Percentiles rank a stretch among this genome's conserved stretches.
Conservation (phyloP, 2,888 invertebrate species). For the Cepaea hortensis region DNA sequence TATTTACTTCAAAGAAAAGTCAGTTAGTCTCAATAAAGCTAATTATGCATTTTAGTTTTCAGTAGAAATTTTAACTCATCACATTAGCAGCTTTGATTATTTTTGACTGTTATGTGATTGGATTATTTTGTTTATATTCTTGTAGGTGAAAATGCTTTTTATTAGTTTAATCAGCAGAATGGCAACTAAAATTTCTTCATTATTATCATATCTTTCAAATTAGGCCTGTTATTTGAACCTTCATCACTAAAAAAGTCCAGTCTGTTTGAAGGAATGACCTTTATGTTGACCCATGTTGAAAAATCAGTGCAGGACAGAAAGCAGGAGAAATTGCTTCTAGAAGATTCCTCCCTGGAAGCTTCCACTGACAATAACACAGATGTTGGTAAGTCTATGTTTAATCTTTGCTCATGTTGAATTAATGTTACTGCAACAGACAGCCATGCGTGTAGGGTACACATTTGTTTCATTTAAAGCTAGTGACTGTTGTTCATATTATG, state of each 20-base stretch:
- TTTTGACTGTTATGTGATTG: too few species aligned
- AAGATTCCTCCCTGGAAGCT: constrained; percentile 60
- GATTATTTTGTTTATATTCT: neutral
- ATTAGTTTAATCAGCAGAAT: neutral
- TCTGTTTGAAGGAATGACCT: constrained; percentile 64
- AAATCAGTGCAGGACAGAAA: constrained; percentile 60
- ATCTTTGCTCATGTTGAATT: too few species aligned
- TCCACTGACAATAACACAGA: constrained; percentile 64
- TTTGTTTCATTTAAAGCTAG: too few species aligned
- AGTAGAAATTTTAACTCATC: too few species aligned
- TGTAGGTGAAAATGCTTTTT: neutral
- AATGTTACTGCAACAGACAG: too few species aligned
- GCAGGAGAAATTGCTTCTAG: constrained; percentile 61
- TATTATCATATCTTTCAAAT: constrained; percentile 30
- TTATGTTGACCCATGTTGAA: constrained; percentile 68
- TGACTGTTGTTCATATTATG: too few species aligned
- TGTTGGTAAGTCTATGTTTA: constrained; percentile 54
- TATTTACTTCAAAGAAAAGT: too few species aligned
- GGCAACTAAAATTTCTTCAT: neutral
- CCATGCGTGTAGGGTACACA: too few species aligned
- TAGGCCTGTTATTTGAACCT: constrained; percentile 15
- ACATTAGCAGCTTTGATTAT: too few species aligned
- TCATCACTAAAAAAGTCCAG: constrained; percentile 20
- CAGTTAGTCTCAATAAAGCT: too few species aligned
- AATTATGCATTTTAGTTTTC: too few species aligned